phyloP scores from a whole-genome alignment of 1,140 invertebrate genomes.

The Daktulosphaira vitifoliae region DNA sequence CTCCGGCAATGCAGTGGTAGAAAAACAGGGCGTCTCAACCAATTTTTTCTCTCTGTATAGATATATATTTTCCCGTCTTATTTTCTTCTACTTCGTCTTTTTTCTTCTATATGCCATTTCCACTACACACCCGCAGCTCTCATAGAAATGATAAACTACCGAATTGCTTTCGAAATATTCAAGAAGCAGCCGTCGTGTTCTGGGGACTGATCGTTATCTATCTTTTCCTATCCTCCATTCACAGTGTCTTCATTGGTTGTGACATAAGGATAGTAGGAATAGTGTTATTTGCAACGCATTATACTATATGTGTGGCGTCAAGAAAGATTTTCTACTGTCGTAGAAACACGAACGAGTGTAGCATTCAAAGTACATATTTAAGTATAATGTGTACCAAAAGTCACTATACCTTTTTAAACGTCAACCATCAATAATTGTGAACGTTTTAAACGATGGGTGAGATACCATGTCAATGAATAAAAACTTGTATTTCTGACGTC shows the following conservation, averaged over 20 bases:
- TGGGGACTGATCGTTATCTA: neutral
- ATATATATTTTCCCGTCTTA: neutral
- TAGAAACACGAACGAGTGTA: constrained; percentile 8
- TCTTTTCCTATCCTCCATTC: neutral
- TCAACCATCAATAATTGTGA: too few relatives aligned
- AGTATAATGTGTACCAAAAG: neutral
- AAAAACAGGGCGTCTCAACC: constrained; percentile 13
- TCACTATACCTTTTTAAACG: too few relatives aligned
- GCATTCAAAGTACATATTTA: constrained; percentile 13
- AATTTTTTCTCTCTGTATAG: constrained; percentile 1
- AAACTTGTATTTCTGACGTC: too few relatives aligned
- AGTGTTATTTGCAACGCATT: constrained; percentile 25
- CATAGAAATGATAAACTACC: constrained; percentile 25
- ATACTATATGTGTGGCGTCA: neutral
- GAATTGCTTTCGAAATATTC: constrained; percentile 31
- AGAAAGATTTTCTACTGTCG: constrained; percentile 1
- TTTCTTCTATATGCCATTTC: constrained; percentile 8
- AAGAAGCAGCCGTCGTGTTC: constrained; percentile 6
- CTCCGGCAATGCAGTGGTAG: neutral
- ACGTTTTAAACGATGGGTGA: too few relatives aligned
- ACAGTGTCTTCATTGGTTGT: too few relatives aligned
- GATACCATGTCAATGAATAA: too few relatives aligned
- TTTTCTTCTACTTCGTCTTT: neutral
- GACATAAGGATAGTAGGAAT: neutral
- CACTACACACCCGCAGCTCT: neutral